Base-by-base conservation (phyloP, 2,797 vertebrate species). In the Ctenopoma kingsleyae region DNA sequence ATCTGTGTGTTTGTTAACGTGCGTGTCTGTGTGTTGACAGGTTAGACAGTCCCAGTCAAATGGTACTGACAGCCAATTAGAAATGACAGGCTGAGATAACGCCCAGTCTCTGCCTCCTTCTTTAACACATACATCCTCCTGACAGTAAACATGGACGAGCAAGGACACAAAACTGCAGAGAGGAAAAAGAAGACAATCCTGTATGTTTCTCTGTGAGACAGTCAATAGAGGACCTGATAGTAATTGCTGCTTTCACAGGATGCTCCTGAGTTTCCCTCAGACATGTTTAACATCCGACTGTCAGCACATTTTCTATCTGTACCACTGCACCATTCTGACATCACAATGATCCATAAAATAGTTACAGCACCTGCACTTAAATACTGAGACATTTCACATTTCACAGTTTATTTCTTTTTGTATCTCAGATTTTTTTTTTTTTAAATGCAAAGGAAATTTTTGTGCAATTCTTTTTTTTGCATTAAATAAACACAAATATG, bases 71-170 rank as follows among this genome's bases (percentile, higher is more conserved):
- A 74, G 69, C 66, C 66, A 83, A 82, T 79, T 81, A 79, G 49
- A 68, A 54, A 87, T 72, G 77, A 85, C 78, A 74, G 70, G 53
- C 60, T 64, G 70, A 67, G 75, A 85, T 75, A 71, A 58, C 50
- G 60, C 58, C 47, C 51, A 67, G 70, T 76, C 74, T 53, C 50
- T 49, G 40, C 71, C 23, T 48, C 66, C 60, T 15, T 12, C 78
- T 71, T 66, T 61, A 64, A 80, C 68, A 80, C 76, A 74, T 53
- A 66, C 69, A 54, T 87, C 64, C 61, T 62, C 40, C 56, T 74
- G 72, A 81, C 79, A 35, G 54, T 10, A 36, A 52, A 56, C 57
- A 19, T 27, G 40, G 66, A 76, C 49, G 25, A 71, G 54, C 61
- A 72, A 71, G 71, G 77, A 78, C 74, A 71, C 65, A 66, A 17